Percentiles rank a stretch among this genome's conserved stretches.
Evolutionary conservation across 2,888 invertebrate genomes (phyloP).

Genomic region (Netelia melanura): DNA sequence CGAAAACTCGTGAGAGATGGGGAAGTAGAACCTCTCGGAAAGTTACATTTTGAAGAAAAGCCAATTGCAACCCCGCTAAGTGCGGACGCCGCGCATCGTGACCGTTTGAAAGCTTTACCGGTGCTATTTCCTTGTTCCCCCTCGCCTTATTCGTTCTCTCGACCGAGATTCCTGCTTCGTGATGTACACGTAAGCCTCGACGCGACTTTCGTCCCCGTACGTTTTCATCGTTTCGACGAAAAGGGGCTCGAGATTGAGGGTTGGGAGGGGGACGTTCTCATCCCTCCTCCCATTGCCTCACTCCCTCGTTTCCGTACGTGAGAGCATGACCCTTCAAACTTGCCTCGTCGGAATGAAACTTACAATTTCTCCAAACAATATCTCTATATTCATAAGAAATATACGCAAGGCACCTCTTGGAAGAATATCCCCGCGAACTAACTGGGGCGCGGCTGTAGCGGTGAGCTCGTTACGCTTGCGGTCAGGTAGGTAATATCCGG

Average conservation of each 20-base stretch:
- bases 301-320: neutral
- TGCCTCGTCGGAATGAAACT: slow-evolving; percentile 39
- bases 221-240: slow-evolving; percentile 2
- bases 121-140: neutral
- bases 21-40: slow-evolving; percentile 33
- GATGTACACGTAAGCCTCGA: slow-evolving; percentile 17
- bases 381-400: slow-evolving; percentile 3
- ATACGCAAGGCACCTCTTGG: neutral
- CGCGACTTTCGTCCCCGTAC: slow-evolving; percentile 36
- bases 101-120: slow-evolving; percentile 47
- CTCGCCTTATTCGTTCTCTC: slow-evolving; percentile 12
- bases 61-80: slow-evolving; percentile 20
- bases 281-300: neutral
- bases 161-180: slow-evolving; percentile 45
- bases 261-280: neutral
- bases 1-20: neutral
- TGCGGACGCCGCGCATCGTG: slow-evolving; percentile 39
- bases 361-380: slow-evolving; percentile 14
- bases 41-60: slow-evolving; percentile 36
- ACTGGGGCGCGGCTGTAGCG: slow-evolving; percentile 60
- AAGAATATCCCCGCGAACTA: slow-evolving; percentile 42
- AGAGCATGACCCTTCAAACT: slow-evolving; percentile 36
- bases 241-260: neutral
- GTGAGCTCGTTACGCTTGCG: slow-evolving; percentile 64
- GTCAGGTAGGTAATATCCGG: slow-evolving; percentile 66